A percentile compares a stretch with the other conserved stretches of the same genome.
These are phyloP conservation scores for Pangasius djambal DNA, from an alignment of 2,797 vertebrate species.

Conservation along the genomic window DNA sequence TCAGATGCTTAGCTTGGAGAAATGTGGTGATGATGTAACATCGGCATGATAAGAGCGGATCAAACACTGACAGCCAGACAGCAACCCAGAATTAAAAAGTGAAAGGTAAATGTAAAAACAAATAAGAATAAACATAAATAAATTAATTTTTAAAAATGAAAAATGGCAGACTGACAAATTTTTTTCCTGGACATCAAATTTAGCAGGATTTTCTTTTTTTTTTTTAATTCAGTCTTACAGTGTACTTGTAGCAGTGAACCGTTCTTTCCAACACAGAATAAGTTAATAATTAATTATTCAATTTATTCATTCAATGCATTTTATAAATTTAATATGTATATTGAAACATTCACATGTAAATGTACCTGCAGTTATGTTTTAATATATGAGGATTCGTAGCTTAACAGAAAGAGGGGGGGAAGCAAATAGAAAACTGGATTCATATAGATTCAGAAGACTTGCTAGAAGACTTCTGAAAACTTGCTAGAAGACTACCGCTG, in stretches of 20 bases:
- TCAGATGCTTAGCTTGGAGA: not conserved
- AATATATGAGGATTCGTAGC: not conserved
- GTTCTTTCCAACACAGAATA: not conserved
- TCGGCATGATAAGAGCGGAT: not conserved
- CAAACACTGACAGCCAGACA: too few species aligned
- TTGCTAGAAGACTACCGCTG: not conserved
- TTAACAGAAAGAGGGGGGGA: not conserved
- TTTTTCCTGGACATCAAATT: not conserved
- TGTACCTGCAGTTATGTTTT: not conserved
- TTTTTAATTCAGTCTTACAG: not conserved
- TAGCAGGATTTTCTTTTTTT: not conserved
- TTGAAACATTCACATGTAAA: not conserved
- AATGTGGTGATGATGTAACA: not conserved
- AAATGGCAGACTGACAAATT: too few species aligned
- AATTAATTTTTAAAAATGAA: not conserved
- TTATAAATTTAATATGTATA: not conserved
- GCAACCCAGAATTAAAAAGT: too few species aligned
- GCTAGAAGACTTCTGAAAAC: not conserved
- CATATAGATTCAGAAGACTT: not conserved
- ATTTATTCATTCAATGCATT: not conserved
- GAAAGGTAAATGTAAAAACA: not conserved
- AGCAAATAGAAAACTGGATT: not conserved
- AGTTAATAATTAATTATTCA: not conserved
- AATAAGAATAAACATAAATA: too few species aligned
- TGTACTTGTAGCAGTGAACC: not conserved